phyloP scores from a whole-genome alignment of 2,797 vertebrate species.

The Karalla daura region DNA sequence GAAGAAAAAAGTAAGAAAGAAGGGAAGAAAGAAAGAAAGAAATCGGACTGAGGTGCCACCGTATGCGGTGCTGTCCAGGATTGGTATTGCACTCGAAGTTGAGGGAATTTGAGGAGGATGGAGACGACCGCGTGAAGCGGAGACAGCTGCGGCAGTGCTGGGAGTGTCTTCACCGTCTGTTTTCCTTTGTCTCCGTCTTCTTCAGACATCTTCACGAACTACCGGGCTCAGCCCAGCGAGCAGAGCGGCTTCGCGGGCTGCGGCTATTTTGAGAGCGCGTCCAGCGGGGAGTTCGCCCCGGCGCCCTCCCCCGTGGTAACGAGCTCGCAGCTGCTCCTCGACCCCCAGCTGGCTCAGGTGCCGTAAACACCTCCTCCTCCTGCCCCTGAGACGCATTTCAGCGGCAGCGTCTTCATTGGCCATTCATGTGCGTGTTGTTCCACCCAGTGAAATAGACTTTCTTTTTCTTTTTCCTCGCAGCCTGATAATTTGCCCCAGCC shows the following conservation, averaged over 20 bases:
- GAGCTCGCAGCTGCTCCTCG: constrained; percentile 65
- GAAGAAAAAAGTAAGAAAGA: too few relatives aligned
- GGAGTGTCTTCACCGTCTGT: neutral
- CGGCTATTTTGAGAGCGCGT: constrained; percentile 76
- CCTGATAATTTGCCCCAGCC: constrained; percentile 66
- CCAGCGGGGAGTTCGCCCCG: constrained; percentile 60
- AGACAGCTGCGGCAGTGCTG: neutral
- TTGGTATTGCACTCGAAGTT: too few relatives aligned
- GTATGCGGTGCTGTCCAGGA: too few relatives aligned
- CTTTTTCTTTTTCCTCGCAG: constrained; percentile 51
- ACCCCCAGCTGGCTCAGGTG: constrained; percentile 81
- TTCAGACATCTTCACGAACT: constrained; percentile 85
- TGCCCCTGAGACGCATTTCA: neutral
- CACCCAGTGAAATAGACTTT: neutral
- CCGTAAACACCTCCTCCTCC: neutral
- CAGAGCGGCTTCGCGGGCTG: constrained; percentile 76
- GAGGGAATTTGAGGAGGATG: too few relatives aligned
- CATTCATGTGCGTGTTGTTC: neutral
- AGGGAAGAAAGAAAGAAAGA: too few relatives aligned
- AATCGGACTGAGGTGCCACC: too few relatives aligned
- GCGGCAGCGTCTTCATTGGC: neutral
- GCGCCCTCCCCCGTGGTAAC: constrained; percentile 51
- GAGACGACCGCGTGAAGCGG: too few relatives aligned
- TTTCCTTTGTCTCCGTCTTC: too few relatives aligned
- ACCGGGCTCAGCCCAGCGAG: constrained; percentile 72